Percentiles rank a stretch among this genome's conserved stretches.
phyloP scores from a whole-genome alignment of 1,140 invertebrate species.

The Pogonomyrmex barbatus region DNA sequence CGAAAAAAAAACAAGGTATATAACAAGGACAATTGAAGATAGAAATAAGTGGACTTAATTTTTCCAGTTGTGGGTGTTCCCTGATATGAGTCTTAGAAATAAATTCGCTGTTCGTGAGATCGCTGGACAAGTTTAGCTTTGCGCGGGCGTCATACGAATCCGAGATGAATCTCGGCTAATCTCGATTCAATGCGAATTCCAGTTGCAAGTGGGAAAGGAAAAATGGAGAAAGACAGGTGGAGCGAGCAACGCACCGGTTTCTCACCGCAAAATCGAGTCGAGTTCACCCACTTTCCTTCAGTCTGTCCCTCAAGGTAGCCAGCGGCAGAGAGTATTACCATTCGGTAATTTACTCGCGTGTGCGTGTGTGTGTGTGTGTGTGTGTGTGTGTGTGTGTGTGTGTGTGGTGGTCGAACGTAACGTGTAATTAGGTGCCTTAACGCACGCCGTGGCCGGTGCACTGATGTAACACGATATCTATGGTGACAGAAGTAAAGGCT shows the following conservation, averaged over 20 bases:
- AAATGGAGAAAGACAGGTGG: conserved; percentile 50
- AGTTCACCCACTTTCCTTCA: conserved; percentile 79
- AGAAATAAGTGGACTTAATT: neutral
- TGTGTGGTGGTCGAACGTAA: conserved; percentile 71
- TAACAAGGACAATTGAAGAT: neutral
- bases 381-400: conserved; percentile 64
- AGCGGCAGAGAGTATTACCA: conserved; percentile 62
- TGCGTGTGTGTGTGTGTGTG: conserved; percentile 64
- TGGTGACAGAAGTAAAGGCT: conserved; percentile 48
- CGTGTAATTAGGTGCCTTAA: conserved; percentile 76
- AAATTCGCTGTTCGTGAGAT: neutral
- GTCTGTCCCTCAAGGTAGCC: conserved; percentile 69
- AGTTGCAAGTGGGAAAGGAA: neutral
- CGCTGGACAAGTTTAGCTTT: neutral
- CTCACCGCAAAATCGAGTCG: conserved; percentile 75
- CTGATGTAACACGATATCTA: conserved; percentile 74
- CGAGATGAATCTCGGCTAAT: conserved; percentile 2
- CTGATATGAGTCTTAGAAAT: conserved; percentile 4
- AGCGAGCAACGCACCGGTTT: conserved; percentile 64
- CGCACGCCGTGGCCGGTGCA: conserved; percentile 67
- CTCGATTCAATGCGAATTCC: neutral
- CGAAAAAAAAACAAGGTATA: neutral
- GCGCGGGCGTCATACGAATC: neutral
- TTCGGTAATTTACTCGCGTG: conserved; percentile 73
- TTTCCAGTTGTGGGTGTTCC: neutral